Evolutionary conservation across 2,113 vertebrate species (phyloP), one percentile per base, ranked within the genome.

Genomic region (Poicephalus meyeri): DNA sequence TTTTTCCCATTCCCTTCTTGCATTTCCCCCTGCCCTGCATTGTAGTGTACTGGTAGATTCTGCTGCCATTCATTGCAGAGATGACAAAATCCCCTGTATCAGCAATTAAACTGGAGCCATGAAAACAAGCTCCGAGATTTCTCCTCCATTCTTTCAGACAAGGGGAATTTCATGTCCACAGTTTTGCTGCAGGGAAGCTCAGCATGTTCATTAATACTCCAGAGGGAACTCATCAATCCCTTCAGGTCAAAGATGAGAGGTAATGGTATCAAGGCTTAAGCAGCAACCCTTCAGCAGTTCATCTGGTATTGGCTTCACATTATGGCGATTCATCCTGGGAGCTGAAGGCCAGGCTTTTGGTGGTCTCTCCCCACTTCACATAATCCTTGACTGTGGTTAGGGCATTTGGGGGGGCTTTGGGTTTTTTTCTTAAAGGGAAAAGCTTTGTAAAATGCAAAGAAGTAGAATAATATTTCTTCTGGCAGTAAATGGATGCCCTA

Each of bases 231-330:
- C 95, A 97, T 95, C 88, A 96, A 73, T 95, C 91, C 82, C 81
- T 96, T 82, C 80, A 72, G 93, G 95, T 96, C 84, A 96, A 94
- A 93, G 80, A 92, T 58, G 91, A 96, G 91, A 94, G 80, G 70
- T 71, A 93, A 78, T 28, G 44, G 73, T 42, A 65, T 61, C 76
- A 71, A 56, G 69, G 46, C 65, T 97, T 95, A 92, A 95, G 81
- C 2, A 80, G 68, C 80, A 95, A 58, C 28, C 63, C 69, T 77
- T 66, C 46, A 65, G 96, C 93, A 69, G 60, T 91, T 94, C 58
- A 90, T 81, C 86, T 89, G 63, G 25, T 84, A 71, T 92, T 93
- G 76, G 50, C 56, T 95, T 94, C 18, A 14, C 71, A 84, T 97
- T 95, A 92, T 39, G 76, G 73, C 16, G 2, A 73, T 39, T 63